Percentiles rank a stretch among this genome's conserved stretches.
Evolutionary conservation across 2,888 invertebrate genomes (phyloP).

Genomic region (Labia minor): DNA sequence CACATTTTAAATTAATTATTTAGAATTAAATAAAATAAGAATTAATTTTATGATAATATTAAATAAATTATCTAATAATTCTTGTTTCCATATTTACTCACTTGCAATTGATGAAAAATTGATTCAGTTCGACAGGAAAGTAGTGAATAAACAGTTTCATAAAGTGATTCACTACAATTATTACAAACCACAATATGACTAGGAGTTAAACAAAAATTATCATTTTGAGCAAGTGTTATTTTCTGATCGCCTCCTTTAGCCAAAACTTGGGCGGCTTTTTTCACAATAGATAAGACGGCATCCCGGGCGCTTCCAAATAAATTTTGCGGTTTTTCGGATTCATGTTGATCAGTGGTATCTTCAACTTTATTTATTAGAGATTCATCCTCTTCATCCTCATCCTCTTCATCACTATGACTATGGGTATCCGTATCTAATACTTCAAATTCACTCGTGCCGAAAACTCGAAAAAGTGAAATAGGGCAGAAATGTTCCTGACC

Average conservation of each 20-base stretch:
- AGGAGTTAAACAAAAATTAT: conserved; percentile 52
- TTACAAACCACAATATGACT: conserved; percentile 62
- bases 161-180: conserved; percentile 60
- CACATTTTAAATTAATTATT: no score
- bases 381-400: conserved; percentile 28
- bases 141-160: conserved; percentile 59
- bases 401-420: conserved; percentile 43
- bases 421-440: conserved; percentile 74
- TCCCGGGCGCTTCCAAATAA: conserved; percentile 79
- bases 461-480: conserved; percentile 85
- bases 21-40: no score
- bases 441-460: conserved; percentile 87
- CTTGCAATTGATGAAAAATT: conserved; percentile 14
- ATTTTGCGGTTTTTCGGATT: conserved; percentile 49
- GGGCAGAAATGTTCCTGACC: conserved; percentile 97
- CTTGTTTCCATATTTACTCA: background rate
- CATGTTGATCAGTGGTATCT: conserved; percentile 35
- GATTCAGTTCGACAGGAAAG: conserved; percentile 41
- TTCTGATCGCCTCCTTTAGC: conserved; percentile 57
- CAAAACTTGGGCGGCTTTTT: conserved; percentile 78
- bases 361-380: background rate
- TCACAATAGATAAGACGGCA: conserved; percentile 83
- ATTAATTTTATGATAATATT: no score
- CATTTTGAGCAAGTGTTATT: conserved; percentile 42
- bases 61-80: no score